These are phyloP conservation scores for Umimayanthus chanpuru DNA, from an alignment of 92 coral and sea anemone species.

Conservation along the genomic window DNA sequence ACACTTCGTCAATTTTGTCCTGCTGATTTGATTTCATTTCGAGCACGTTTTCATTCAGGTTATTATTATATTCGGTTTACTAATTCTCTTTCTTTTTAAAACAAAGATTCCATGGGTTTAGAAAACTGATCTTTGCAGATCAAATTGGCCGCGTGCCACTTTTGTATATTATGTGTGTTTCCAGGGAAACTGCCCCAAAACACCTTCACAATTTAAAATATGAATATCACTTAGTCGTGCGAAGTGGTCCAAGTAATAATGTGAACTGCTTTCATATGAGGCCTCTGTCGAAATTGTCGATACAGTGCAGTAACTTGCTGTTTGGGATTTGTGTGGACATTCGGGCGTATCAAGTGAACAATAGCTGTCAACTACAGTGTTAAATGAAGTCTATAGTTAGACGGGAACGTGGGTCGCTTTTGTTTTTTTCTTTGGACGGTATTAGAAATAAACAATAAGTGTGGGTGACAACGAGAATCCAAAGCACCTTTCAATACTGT, in stretches of 20 bases:
- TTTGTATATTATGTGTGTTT: conserved; percentile 5
- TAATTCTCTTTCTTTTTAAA: conserved; percentile 1
- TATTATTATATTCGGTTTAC: neutral
- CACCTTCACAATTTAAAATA: neutral
- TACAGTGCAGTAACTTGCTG: neutral
- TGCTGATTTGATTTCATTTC: neutral
- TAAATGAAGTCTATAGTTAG: neutral
- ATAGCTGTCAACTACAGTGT: conserved; percentile 8
- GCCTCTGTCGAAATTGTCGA: neutral
- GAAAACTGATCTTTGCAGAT: neutral
- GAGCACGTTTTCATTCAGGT: neutral
- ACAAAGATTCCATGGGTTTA: neutral
- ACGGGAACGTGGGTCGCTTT: neutral
- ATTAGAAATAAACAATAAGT: neutral
- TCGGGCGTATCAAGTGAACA: neutral
- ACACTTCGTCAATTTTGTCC: neutral
- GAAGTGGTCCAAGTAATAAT: neutral
- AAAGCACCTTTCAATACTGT: neutral
- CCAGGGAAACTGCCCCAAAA: neutral
- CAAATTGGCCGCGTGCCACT: conserved; percentile 33
- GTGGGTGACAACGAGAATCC: neutral
- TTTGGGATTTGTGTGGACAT: neutral
- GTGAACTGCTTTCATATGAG: neutral
- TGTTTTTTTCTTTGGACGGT: neutral
- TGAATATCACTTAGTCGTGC: neutral